Evolutionary conservation across 2,888 invertebrate species (phyloP), one percentile per base, ranked within the genome.

Genomic region (Ethmia dodecea): DNA sequence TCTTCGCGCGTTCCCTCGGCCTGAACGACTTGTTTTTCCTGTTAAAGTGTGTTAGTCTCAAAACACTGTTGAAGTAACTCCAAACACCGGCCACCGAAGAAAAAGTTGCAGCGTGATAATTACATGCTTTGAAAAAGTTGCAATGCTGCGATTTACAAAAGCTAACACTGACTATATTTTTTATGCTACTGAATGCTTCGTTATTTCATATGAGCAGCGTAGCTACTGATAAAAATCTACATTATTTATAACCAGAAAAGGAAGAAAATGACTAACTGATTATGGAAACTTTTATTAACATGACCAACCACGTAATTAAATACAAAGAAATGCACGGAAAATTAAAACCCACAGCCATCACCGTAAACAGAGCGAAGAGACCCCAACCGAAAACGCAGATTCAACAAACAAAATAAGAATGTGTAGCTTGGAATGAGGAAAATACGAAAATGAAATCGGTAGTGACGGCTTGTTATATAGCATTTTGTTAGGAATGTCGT

Each of bases 21-120:
- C 95, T 90, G 84, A 95, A 95, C 42, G 95, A 95, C 81, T 96
- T 95, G 88, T 94, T 95, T 88, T 95, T 96, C 92, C 96, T 96
- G 88, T 52, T 42, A 43, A 58, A 46, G 15, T 18, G 33, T 24
- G 5, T 12, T 8, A 12, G 20, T 5, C 12, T 26, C 16, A 33
- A 29, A 11, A 31, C 8, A 13, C n/a, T 5, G 18, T 35, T 18
- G 32, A 26, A 27, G n/a, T n/a, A n/a, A n/a, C n/a, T n/a, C n/a
- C n/a, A n/a, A n/a, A n/a, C 26, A 40, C 47, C 45, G 28, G 30
- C 40, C 46, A 49, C 42, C 46, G 30, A 40, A 41, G 32, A 40
- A 41, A 42, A 15, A 37, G 35, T n/a, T n/a, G n/a, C n/a, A n/a
- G n/a, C n/a, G n/a, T 29, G 8, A 18, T 29, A 25, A 29, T 37